These are phyloP conservation scores for Xanthostigma xanthostigma DNA, from an alignment of 2,888 invertebrate species.

Conservation along the genomic window DNA sequence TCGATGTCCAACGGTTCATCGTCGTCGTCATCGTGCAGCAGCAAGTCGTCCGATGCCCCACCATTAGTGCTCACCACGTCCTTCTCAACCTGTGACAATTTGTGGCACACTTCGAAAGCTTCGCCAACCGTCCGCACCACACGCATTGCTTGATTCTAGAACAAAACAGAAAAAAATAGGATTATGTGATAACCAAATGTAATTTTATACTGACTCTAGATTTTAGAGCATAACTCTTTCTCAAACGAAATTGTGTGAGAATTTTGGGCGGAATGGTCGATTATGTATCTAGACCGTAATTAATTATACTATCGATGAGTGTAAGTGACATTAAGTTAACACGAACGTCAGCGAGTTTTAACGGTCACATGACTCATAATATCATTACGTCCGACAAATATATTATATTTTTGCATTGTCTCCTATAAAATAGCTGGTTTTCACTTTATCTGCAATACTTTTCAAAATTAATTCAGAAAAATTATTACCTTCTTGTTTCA, in stretches of 20 bases:
- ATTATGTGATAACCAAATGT: neutral
- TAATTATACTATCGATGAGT: no score
- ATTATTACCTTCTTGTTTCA: no score
- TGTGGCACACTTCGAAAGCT: slow-evolving; percentile 99
- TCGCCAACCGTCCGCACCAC: slow-evolving; percentile 97
- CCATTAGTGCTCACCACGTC: slow-evolving; percentile 26
- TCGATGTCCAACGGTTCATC: slow-evolving; percentile 23
- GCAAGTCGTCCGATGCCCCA: slow-evolving; percentile 29
- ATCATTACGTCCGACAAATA: no score
- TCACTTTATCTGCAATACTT: no score
- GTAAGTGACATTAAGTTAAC: no score
- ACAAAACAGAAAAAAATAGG: neutral
- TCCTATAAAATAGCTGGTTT: no score
- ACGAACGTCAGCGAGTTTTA: no score
- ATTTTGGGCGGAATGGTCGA: no score
- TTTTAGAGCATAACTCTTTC: neutral
- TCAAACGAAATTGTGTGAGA: neutral
- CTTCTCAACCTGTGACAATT: slow-evolving; percentile 41
- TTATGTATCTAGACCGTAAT: no score
- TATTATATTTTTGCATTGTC: no score
- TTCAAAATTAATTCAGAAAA: no score
- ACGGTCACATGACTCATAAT: no score
- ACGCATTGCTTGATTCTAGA: slow-evolving; percentile 93
- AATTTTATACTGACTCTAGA: neutral
- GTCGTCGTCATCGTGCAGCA: slow-evolving; percentile 33